Evolutionary conservation across 2,888 invertebrate species (phyloP).

Genomic region (Trachelus iudaicus): DNA sequence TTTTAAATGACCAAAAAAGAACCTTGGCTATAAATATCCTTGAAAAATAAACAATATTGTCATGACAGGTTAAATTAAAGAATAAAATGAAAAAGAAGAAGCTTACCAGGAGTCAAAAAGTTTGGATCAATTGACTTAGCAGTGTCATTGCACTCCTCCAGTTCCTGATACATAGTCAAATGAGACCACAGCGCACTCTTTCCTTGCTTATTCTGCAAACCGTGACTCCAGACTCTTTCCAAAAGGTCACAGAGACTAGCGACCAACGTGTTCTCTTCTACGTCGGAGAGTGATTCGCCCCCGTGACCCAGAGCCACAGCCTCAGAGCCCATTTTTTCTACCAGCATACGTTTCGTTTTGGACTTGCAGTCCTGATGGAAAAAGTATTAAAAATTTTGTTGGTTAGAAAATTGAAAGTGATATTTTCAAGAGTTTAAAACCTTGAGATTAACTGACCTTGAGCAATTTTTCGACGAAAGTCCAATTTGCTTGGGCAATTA

Average conservation of each 20-base stretch:
- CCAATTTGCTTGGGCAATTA: conserved; percentile 96
- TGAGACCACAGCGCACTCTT: conserved; percentile 99
- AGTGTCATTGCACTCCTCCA: conserved; percentile 75
- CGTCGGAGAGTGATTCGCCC: conserved; percentile 77
- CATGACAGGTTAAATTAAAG: background rate
- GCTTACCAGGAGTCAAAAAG: conserved; percentile 73
- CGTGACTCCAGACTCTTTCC: conserved; percentile 98
- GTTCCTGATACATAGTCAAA: conserved; percentile 87
- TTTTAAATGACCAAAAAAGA: background rate
- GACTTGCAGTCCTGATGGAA: conserved; percentile 80
- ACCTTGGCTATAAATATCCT: background rate
- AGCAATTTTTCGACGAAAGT: conserved; percentile 97
- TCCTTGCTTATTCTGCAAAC: conserved; percentile 93
- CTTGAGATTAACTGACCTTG: conserved; percentile 81
- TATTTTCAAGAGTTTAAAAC: conserved; percentile 8
- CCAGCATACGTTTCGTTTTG: conserved; percentile 97
- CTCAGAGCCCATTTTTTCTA: conserved; percentile 99
- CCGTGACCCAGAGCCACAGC: conserved; percentile 93
- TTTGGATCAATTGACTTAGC: conserved; percentile 71
- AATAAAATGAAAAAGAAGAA: conserved; percentile 12
- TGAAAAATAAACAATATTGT: background rate
- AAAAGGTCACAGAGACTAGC: conserved; percentile 97
- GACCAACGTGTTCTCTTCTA: conserved; percentile 97
- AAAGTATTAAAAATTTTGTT: conserved; percentile 8
- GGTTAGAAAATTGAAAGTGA: conserved; percentile 8